Base-by-base conservation (phyloP, 2,888 invertebrate genomes). In the Himalopsyche tibetana region DNA sequence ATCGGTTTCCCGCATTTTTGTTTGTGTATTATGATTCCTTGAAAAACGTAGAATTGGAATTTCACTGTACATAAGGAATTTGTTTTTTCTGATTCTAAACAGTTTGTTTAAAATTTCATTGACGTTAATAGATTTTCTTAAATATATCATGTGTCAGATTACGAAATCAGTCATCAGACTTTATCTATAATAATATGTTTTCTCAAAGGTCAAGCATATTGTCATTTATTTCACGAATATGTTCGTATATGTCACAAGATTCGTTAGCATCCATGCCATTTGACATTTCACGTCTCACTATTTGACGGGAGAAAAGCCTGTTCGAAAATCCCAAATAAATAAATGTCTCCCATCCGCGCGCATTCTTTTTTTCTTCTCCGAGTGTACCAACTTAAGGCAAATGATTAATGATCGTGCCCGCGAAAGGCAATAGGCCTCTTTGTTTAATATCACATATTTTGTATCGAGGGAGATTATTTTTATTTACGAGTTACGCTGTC, bases 401-500 rank as follows among this genome's bases (percentile, higher is more conserved):
- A 82, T 82, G 84, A 86, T 86, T 81, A 82, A 80, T 56, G 82
- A 63, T 80, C 12, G 56, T 56, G 79, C 80, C 87, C 19, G 56
- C 85, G 63, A 56, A 80, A 83, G 63, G 63, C 63, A 63, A 63
- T 63, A 69, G 56, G 45, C 84, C 42, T 40, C 82, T 86, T 86
- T 84, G 84, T 86, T 86, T 84, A 84, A 86, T 82, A 82, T 84
- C 86, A 84, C 56, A 85, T 84, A 87, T 85, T 80, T 87, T 82
- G 82, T 85, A 80, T 83, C 55, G 82, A 17, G 56, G 56, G 82
- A 84, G 88, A 86, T 87, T 84, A 84, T 80, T 81, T 87, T 84
- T 87, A 88, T 88, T 87, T 82, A 87, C 84, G 86, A 84, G 74
- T 80, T 80, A 55, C 42, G 56, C 84, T 86, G 81, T 84, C 84